Percentiles rank a stretch among this genome's conserved stretches.
Conservation (phyloP, 1,140 invertebrate species). For the Callitettix versicolor region DNA sequence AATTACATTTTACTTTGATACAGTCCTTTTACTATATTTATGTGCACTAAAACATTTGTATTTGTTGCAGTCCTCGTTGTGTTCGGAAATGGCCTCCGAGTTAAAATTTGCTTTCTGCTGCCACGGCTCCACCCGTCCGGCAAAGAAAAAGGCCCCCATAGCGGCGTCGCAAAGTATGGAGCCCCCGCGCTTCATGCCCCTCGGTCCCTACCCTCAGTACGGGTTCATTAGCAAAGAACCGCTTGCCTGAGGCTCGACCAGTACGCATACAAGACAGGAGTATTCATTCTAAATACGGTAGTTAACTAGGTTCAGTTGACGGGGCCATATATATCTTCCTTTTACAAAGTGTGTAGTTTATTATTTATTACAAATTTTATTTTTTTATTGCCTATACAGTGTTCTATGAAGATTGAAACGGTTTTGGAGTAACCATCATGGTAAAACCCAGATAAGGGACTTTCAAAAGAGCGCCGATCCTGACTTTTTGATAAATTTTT, state of each 20-base stretch:
- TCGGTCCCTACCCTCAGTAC: constrained; percentile 45
- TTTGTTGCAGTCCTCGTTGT: constrained; percentile 47
- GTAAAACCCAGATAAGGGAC: too few relatives aligned
- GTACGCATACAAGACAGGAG: neutral
- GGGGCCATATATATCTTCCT: too few relatives aligned
- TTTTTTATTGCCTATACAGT: too few relatives aligned
- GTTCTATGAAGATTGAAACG: too few relatives aligned
- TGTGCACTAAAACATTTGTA: constrained; percentile 1
- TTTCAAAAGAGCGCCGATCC: too few relatives aligned
- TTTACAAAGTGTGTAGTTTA: too few relatives aligned
- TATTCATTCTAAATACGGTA: constrained; percentile 1
- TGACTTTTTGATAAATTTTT: too few relatives aligned
- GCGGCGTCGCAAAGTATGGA: constrained; percentile 28
- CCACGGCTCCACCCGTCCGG: constrained; percentile 41
- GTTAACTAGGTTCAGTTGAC: neutral
- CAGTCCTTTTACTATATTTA: neutral
- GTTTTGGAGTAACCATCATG: too few relatives aligned
- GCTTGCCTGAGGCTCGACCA: constrained; percentile 9
- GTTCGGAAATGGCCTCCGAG: constrained; percentile 55
- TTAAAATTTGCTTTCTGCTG: constrained; percentile 55
- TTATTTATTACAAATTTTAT: too few relatives aligned
- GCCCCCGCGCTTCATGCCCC: constrained; percentile 30
- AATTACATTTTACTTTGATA: too few relatives aligned
- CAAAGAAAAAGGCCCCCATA: constrained; percentile 33
- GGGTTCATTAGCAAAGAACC: constrained; percentile 43